Evolutionary conservation across 2,113 vertebrate species (phyloP).

Genomic region (Asarcornis scutulata): DNA sequence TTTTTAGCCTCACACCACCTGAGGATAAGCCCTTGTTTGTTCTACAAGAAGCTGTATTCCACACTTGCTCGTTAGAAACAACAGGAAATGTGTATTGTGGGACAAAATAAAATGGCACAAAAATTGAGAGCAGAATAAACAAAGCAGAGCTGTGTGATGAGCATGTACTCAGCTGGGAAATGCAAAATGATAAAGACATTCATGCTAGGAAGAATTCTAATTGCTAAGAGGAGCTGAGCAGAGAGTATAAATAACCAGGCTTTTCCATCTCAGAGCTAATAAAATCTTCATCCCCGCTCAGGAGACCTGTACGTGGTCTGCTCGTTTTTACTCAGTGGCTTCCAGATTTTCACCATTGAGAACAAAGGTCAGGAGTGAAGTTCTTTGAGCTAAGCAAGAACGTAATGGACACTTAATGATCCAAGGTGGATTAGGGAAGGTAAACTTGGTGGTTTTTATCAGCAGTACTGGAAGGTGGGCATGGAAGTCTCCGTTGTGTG

Average conservation of each 20-base stretch:
- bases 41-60: neutral
- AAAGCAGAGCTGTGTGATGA: neutral
- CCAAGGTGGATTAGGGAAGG: rapidly evolving
- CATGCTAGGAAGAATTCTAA: neutral
- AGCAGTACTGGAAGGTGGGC: neutral
- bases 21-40: neutral
- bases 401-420: rapidly evolving
- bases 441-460: rapidly evolving
- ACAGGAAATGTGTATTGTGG: neutral
- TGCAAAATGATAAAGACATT: neutral
- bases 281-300: rapidly evolving
- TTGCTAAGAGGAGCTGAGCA: neutral
- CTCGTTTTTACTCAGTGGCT: neutral
- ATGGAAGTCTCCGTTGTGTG: neutral
- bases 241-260: neutral
- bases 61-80: neutral
- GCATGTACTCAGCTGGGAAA: neutral
- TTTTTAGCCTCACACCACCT: neutral
- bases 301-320: rapidly evolving
- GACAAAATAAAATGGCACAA: neutral
- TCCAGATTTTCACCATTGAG: rapidly evolving
- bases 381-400: neutral
- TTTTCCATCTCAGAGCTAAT: neutral
- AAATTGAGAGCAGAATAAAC: neutral
- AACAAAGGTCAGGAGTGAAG: rapidly evolving